These are phyloP conservation scores for Apostichopus californicus DNA, from an alignment of 35 echinoderm and acorn worm species.

Conservation along the genomic window DNA sequence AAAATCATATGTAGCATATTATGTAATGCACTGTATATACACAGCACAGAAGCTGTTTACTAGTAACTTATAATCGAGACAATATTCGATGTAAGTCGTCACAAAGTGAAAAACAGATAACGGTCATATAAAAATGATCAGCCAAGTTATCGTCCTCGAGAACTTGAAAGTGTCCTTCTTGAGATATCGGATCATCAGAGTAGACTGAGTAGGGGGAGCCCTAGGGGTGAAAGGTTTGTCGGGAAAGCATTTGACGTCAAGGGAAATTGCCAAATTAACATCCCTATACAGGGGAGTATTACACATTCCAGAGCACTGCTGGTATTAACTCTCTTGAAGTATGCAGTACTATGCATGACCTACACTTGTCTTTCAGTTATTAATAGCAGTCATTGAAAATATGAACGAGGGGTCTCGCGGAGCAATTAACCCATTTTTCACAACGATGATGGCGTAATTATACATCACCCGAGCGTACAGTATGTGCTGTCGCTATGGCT, in stretches of 20 bases:
- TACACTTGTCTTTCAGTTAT: constrained; percentile 31
- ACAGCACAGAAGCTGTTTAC: too few species aligned
- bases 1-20: too few species aligned
- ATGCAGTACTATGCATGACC: not conserved
- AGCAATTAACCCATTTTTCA: not conserved
- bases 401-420: not conserved
- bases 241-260: not conserved
- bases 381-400: not conserved
- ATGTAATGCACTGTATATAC: too few species aligned
- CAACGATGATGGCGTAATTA: not conserved
- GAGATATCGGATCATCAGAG: not conserved
- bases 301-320: not conserved
- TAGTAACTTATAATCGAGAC: too few species aligned
- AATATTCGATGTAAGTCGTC: too few species aligned
- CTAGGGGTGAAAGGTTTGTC: not conserved
- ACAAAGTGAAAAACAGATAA: too few species aligned
- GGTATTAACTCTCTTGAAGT: not conserved
- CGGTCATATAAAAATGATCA: too few species aligned
- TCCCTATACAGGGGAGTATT: not conserved
- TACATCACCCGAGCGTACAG: too few species aligned
- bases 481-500: too few species aligned
- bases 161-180: not conserved
- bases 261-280: not conserved
- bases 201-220: not conserved
- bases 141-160: not conserved